Percentiles rank a stretch among this genome's conserved stretches.
Evolutionary conservation across 2,888 invertebrate species (phyloP).

Genomic region (Hymenopus coronatus): DNA sequence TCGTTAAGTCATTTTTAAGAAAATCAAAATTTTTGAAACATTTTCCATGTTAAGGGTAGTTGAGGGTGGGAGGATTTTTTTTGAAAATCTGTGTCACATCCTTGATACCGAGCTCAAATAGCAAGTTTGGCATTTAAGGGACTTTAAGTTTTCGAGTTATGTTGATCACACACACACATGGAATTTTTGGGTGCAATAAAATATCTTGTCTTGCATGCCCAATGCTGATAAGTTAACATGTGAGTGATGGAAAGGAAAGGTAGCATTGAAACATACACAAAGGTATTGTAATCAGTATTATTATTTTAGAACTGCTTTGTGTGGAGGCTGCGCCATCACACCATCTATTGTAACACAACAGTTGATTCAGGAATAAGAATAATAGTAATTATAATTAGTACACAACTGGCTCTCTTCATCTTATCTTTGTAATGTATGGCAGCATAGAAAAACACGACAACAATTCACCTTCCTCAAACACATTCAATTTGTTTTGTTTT

Average conservation of each 20-base stretch:
- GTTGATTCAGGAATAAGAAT: neutral
- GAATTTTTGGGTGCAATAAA: too few species aligned
- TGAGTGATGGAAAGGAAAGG: neutral
- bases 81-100: too few species aligned
- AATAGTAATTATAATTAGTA: neutral
- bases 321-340: neutral
- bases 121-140: too few species aligned
- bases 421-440: slow-evolving; percentile 4
- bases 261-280: neutral
- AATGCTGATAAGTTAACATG: too few species aligned
- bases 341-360: neutral
- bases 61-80: too few species aligned
- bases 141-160: too few species aligned
- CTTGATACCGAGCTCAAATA: too few species aligned
- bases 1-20: too few species aligned
- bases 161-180: too few species aligned
- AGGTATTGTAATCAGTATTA: slow-evolving; percentile 2
- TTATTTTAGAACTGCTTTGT: neutral
- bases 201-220: too few species aligned
- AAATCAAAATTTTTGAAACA: too few species aligned
- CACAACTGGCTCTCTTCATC: neutral
- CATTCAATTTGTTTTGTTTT: slow-evolving; percentile 22
- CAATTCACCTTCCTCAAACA: slow-evolving; percentile 7
- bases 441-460: slow-evolving; percentile 28
- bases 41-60: too few species aligned